Percentiles rank a stretch among this genome's conserved stretches.
These are phyloP conservation scores for Prionailurus bengalensis DNA, from an alignment of 2,113 vertebrate species.

Conservation along the genomic window DNA sequence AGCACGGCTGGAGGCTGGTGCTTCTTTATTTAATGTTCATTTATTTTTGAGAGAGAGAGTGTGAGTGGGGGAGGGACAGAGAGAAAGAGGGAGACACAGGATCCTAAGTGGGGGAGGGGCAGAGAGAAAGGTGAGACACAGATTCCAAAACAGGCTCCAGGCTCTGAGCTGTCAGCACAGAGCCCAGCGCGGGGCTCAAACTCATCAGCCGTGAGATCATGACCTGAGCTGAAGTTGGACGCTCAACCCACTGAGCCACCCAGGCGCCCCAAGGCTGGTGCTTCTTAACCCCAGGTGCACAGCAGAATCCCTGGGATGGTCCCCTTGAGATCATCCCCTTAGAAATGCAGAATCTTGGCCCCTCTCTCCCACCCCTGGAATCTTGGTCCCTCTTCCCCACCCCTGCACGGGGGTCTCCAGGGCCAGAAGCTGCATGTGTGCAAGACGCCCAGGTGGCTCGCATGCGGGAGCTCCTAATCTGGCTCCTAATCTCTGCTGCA, in stretches of 20 bases:
- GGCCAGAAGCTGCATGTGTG: rapidly evolving
- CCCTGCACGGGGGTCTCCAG: neutral
- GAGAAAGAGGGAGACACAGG: no score
- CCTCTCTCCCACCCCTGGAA: no score
- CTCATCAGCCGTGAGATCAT: no score
- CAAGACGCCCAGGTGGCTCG: rapidly evolving
- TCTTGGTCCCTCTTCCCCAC: neutral
- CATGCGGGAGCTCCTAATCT: neutral
- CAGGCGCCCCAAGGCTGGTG: neutral
- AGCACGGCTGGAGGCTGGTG: neutral
- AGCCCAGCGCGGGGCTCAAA: no score
- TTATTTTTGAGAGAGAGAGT: no score
- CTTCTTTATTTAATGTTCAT: neutral
- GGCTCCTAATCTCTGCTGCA: neutral
- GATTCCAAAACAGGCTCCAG: no score
- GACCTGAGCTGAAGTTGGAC: no score
- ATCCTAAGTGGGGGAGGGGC: no score
- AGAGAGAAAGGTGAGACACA: no score
- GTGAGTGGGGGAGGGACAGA: no score
- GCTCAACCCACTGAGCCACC: no score
- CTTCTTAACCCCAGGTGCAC: neutral
- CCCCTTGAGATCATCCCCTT: neutral
- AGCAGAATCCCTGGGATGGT: neutral
- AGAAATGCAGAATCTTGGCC: neutral
- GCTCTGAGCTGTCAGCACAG: no score